Evolutionary conservation across 2,113 vertebrate species (phyloP).

Genomic region (Chaetodon trifascialis): DNA sequence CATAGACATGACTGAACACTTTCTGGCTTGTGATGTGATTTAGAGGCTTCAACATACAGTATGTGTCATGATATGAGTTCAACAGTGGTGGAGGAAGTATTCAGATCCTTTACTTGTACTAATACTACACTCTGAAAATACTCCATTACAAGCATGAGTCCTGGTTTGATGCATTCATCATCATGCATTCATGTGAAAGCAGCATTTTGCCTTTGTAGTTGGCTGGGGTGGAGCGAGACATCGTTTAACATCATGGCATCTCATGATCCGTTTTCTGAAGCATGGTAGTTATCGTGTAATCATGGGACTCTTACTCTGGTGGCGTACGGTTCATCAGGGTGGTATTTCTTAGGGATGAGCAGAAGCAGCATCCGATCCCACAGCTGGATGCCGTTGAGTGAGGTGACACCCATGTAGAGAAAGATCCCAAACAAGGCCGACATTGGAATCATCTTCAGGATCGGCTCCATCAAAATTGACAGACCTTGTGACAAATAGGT

Average conservation of each 20-base stretch:
- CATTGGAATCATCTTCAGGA: conserved; percentile 92
- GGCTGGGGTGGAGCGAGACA: no score
- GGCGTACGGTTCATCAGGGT: conserved; percentile 89
- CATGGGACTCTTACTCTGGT: conserved; percentile 83
- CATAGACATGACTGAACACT: background rate
- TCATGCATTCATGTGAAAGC: no score
- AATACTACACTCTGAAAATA: background rate
- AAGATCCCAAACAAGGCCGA: conserved; percentile 97
- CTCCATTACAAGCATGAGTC: background rate
- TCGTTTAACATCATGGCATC: no score
- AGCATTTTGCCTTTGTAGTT: no score
- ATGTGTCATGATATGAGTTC: background rate
- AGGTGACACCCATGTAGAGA: conserved; percentile 98
- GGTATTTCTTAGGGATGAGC: conserved; percentile 94
- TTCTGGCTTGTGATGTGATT: background rate
- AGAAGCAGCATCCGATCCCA: conserved; percentile 94
- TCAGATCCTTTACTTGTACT: background rate
- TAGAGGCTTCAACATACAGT: background rate
- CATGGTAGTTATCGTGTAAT: background rate
- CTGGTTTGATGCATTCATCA: background rate
- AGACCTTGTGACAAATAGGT: conserved; percentile 83
- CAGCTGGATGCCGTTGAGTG: conserved; percentile 95
- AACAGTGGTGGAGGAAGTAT: background rate
- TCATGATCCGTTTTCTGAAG: background rate
- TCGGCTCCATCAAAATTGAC: conserved; percentile 95